Evolutionary conservation across 2,797 vertebrate genomes (phyloP).

Genomic region (Sebastes oblongus): DNA sequence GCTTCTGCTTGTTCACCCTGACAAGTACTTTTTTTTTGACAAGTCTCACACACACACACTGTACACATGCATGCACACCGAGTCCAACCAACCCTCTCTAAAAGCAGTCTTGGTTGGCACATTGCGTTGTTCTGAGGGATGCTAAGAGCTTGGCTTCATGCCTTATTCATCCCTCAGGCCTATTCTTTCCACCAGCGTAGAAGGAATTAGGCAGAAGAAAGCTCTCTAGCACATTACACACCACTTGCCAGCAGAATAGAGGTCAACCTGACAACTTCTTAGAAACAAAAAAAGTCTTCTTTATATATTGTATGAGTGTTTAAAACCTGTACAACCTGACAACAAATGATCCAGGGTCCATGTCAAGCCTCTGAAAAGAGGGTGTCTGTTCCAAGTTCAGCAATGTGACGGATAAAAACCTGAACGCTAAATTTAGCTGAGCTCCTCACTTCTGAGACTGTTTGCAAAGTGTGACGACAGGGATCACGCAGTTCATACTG

Average conservation of each 20-base stretch:
- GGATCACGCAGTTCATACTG: not conserved
- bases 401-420: not conserved
- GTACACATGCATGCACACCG: not conserved
- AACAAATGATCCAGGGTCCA: not conserved
- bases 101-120: conserved; percentile 58
- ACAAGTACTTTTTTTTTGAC: conserved; percentile 31
- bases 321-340: not conserved
- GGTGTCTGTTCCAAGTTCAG: not conserved
- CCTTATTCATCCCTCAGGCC: conserved; percentile 75
- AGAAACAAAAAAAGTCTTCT: not conserved
- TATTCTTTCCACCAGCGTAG: conserved; percentile 48
- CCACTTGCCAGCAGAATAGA: conserved; percentile 23
- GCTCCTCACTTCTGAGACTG: not conserved
- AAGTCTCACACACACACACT: not conserved
- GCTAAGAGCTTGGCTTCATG: conserved; percentile 72
- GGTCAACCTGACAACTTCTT: conserved; percentile 33
- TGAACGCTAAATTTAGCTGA: not conserved
- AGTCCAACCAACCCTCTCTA: conserved; percentile 24
- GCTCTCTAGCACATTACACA: conserved; percentile 24
- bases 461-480: conserved; percentile 11
- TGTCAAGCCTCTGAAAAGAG: not conserved
- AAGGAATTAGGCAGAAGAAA: conserved; percentile 37
- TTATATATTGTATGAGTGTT: not conserved
- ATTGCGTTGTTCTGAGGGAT: conserved; percentile 51
- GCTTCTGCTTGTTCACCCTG: conserved; percentile 44